Base-by-base conservation (phyloP, 2,113 vertebrate genomes). In the Electrona antarctica region DNA sequence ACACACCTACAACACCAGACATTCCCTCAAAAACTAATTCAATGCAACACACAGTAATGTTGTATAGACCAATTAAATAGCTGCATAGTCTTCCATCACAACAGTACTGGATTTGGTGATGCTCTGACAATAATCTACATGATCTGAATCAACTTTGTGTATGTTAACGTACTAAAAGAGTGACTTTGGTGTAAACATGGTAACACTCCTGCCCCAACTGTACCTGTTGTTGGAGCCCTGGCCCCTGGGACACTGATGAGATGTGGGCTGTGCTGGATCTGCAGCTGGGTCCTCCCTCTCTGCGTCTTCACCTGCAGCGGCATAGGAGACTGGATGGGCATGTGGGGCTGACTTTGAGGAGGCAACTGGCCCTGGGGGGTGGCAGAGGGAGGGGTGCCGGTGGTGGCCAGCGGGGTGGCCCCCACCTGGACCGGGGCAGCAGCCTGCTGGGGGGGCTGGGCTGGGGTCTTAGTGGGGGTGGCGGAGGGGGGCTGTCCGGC, bases 201-300 rank as follows among this genome's bases (percentile, higher is more conserved):
- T 21, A 21, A 21, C 21, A 21, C 33, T 41, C 33, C 33, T 41
- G 33, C 3, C 33, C 33, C 33, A 41, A 3, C 90, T 94, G 93
- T 77, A 96, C 95, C 93, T 93, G 97, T 69, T 94, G 95, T 87
- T 93, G 95, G 64, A 96, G 94, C 85, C 93, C 95, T 21, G 21
- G 21, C 21, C 21, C 21, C 21, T 55, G 95, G 94, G 87, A 96
- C 85, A 72, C 93, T 93, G 83, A 90, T 92, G 76, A 96, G 87
- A 77, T 95, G 95, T 2, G 93, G 93, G 28, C 94, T 91, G 87
- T 95, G 95, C 89, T 95, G 95, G 55, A 93, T 83, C 33, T 93
- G 94, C 66, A 95, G 90, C 87, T 92, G 95, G 72, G 94, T 81
- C 10, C 90, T 69, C 80, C 93, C 75, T 56, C 93, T 93, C 73